Base-by-base conservation (phyloP, 1,140 invertebrate species). In the Zaprionus inermis region DNA sequence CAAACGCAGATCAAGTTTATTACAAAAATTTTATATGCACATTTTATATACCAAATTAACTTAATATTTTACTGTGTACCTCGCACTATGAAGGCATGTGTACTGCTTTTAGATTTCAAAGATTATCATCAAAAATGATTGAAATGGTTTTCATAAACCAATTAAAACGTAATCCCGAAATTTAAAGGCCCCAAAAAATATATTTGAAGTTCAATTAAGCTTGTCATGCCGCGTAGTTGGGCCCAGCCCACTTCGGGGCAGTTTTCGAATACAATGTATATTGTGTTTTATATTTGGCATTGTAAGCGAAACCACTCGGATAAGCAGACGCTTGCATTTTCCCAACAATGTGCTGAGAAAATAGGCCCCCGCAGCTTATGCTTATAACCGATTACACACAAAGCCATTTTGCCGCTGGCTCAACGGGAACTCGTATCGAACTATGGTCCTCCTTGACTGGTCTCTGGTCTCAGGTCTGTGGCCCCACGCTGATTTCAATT, bases 401-500 rank as follows among this genome's bases (percentile, higher is more conserved):
- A 84, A 84, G 81, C 79, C 65, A 77, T 80, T 80, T 84, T 67
- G 80, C 80, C 81, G 81, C 59, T 78, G 72, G 61, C 61, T 49
- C 46, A 36, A 46, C 59, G 72, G 60, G 49, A 60, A 60, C 49
- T 14, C 20, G 36, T 30, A 9, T 28, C 52, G 30, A 34, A 30
- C 36, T 51, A 16, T 28, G 49, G 38, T 44, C 38, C 38, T 30
- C n/a, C 16, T 61, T 32, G 22, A 11, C 55, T 58, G 55, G 30
- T 63, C 52, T 54, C 36, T 14, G n/a, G 36, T 38, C 36, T 38
- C 36, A 38, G 55, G 16, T 44, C 38, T 32, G 34, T 38, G 60
- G 69, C 83, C 65, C 44, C 82, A 88, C 82, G 82, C 82, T 86
- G 82, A 72, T 86, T 88, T 86, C 82, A 86, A 86, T 86, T 86